Evolutionary conservation across 2,888 invertebrate genomes (phyloP), one percentile per base, ranked within the genome.

Genomic region (Teleiodes luculella): DNA sequence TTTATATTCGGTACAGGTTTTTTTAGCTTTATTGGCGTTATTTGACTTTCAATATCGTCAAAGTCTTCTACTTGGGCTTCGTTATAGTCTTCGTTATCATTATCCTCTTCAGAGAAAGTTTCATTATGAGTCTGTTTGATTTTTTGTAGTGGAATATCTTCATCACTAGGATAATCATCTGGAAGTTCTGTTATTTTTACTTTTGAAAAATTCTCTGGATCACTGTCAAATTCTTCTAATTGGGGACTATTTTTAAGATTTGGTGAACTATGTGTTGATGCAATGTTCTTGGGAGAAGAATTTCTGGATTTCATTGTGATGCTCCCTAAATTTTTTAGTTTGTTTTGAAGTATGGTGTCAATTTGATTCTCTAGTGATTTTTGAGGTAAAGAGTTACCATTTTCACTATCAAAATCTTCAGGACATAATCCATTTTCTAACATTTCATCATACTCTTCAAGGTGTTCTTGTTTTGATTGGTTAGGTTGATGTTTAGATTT

Each of bases 291-390:
- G 24, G 77, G 73, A 11, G 79, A 74, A 18, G 74, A 65, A 59
- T 74, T 82, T 54, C 69, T 70, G 3, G 85, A 76, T 65, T 84
- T 87, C 1, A 87, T 68, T 45, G 80, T 84, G 35, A 87, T 78
- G 62, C 83, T 79, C 57, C 83, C 65, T 60, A 86, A 71, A 61
- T 73, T 78, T 66, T 81, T 82, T 52, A 86, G 64, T 33, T 75
- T 77, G 45, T 78, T 77, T 64, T 80, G 73, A 47, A 81, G 60
- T 11, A 65, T 61, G 8, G 64, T 58, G 60, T 54, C 61, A 56
- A 61, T 70, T 55, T 59, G 65, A 54, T 46, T 62, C n/a, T 37
- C 41, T 53, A 49, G 7, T 58, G 28, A 46, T 16, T n/a, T 37
- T 13, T 18, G 16, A 8, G 46, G 16, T 46, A 4, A 14, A 13